Evolutionary conservation across 2,797 vertebrate genomes (phyloP).

Genomic region (Chiloscyllium punctatum): DNA sequence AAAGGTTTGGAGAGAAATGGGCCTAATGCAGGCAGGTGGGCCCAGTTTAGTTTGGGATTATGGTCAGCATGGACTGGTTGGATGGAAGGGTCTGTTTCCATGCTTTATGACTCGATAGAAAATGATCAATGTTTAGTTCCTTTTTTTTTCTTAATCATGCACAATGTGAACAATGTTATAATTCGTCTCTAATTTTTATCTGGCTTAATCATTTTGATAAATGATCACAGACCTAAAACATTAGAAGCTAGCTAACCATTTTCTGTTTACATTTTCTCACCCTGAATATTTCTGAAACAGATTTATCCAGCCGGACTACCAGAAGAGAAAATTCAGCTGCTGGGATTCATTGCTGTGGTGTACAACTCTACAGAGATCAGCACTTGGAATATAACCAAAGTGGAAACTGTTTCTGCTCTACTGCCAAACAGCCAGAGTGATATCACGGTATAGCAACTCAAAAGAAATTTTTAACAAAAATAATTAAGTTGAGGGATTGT

Average conservation of each 20-base stretch:
- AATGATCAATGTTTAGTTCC: not conserved
- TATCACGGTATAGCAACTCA: not conserved
- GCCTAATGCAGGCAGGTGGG: too few species aligned
- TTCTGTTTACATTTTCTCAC: too few species aligned
- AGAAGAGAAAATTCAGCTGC: conserved; percentile 39
- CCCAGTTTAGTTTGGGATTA: too few species aligned
- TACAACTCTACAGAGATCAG: conserved; percentile 40
- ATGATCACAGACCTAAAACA: too few species aligned
- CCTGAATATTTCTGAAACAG: conserved; percentile 32
- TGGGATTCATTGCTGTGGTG: conserved; percentile 40
- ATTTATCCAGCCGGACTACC: conserved; percentile 34
- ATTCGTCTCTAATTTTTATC: not conserved
- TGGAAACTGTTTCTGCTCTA: conserved; percentile 39
- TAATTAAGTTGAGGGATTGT: not conserved
- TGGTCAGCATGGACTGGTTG: too few species aligned
- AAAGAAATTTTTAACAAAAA: not conserved
- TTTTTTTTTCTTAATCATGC: not conserved
- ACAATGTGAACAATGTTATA: not conserved
- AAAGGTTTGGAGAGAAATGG: too few species aligned
- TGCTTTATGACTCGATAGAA: not conserved
- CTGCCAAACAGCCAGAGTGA: conserved; percentile 31
- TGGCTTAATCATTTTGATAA: too few species aligned
- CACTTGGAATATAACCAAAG: conserved; percentile 42
- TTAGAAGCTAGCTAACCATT: too few species aligned
- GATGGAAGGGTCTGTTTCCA: too few species aligned